Percentiles rank a stretch among this genome's conserved stretches.
Evolutionary conservation across 2,888 invertebrate genomes (phyloP).

Genomic region (Neocrepidodera transversa): DNA sequence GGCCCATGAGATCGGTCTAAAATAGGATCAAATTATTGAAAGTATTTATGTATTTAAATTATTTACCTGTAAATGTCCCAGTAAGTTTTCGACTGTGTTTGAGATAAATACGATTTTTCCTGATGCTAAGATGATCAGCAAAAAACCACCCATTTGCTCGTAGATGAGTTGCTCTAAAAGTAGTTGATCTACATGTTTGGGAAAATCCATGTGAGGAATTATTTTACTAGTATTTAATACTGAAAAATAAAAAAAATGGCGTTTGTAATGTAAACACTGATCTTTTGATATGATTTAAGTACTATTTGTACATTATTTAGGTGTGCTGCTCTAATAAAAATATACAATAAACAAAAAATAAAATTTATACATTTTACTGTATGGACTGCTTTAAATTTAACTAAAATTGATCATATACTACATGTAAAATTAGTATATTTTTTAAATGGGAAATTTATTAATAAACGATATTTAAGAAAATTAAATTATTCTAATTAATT

Average conservation of each 20-base stretch:
- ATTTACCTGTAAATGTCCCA: constrained; percentile 84
- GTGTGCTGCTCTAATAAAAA: too few species aligned
- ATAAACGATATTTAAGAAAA: too few species aligned
- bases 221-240: constrained; percentile 45
- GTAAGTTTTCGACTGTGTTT: constrained; percentile 80
- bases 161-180: constrained; percentile 66
- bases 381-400: too few species aligned
- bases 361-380: too few species aligned
- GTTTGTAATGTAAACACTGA: background rate
- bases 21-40: constrained; percentile 49
- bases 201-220: constrained; percentile 57
- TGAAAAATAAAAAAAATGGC: constrained; percentile 35
- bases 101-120: constrained; percentile 89
- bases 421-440: too few species aligned
- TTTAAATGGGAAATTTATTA: too few species aligned
- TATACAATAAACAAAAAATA: too few species aligned
- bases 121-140: constrained; percentile 78
- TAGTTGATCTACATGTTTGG: constrained; percentile 65
- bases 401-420: too few species aligned
- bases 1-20: constrained; percentile 83
- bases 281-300: too few species aligned
- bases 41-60: background rate
- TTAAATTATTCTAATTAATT: too few species aligned
- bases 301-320: too few species aligned
- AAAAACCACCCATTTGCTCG: constrained; percentile 77